A percentile compares a stretch with the other conserved stretches of the same genome.
phyloP scores from a whole-genome alignment of 2,888 invertebrate genomes.

The Morpho helenor region DNA sequence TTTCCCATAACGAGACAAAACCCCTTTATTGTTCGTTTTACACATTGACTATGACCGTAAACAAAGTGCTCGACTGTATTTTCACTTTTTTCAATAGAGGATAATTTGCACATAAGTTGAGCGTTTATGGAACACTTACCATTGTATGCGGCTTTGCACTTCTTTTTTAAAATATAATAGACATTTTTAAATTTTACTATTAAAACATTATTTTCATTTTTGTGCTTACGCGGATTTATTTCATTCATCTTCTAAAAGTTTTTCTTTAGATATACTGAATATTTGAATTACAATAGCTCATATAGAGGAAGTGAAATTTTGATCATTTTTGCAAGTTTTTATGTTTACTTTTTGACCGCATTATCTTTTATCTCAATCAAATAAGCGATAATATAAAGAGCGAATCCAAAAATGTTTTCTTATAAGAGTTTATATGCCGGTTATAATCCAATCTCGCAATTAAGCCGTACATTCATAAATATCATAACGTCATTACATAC shows the following conservation, averaged over 20 bases:
- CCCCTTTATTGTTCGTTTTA: constrained; percentile 35
- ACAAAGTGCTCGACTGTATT: constrained; percentile 27
- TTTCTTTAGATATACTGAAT: too few species aligned
- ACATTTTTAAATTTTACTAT: too few species aligned
- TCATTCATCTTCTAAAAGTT: too few species aligned
- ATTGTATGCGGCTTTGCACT: not conserved
- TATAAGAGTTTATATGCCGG: constrained; percentile 5
- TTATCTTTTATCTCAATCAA: too few species aligned
- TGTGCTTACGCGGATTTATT: too few species aligned
- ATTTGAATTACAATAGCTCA: too few species aligned
- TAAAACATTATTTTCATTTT: too few species aligned
- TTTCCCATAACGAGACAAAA: constrained; percentile 46
- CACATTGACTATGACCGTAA: constrained; percentile 42
- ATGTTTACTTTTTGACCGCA: too few species aligned
- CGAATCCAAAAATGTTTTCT: constrained; percentile 4
- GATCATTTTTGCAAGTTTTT: too few species aligned
- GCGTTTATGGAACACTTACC: not conserved
- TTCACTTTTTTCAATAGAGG: constrained; percentile 21
- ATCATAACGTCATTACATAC: constrained; percentile 21
- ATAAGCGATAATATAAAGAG: not conserved
- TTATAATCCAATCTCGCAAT: constrained; percentile 19
- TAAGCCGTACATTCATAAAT: constrained; percentile 21
- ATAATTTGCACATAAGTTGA: constrained; percentile 11
- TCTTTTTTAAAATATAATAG: too few species aligned
- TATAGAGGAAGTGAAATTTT: too few species aligned